phyloP scores from a whole-genome alignment of 2,113 vertebrate species.

The Pica pica region DNA sequence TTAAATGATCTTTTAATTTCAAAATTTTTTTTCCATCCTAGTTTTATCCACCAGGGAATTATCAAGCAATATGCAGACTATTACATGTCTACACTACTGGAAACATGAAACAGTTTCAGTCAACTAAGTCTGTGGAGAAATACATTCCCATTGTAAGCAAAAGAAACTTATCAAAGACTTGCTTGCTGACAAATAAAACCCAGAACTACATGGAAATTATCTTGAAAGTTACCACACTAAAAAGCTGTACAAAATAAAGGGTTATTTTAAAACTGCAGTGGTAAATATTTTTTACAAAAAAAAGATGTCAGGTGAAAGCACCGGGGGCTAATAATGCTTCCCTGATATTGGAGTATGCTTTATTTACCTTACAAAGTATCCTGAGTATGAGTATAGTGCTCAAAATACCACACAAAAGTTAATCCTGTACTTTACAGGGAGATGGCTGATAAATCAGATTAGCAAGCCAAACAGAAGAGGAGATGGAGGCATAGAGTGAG shows the following conservation, averaged over 20 bases:
- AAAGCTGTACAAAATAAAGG: neutral
- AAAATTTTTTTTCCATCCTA: neutral
- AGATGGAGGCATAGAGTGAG: neutral
- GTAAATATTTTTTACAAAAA: neutral
- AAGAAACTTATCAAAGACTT: neutral
- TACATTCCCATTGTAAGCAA: neutral
- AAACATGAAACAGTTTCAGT: neutral
- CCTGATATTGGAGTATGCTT: neutral
- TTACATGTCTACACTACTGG: neutral
- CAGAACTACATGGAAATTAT: neutral
- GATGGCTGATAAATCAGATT: neutral
- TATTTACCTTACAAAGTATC: neutral
- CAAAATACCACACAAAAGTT: neutral
- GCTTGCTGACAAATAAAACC: neutral
- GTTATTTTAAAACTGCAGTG: neutral
- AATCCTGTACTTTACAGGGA: neutral
- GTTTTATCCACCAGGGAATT: neutral
- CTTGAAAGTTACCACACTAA: neutral
- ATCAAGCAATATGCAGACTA: neutral
- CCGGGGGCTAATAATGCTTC: neutral
- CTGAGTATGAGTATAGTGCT: neutral
- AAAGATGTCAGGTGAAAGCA: neutral
- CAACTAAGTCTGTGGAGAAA: neutral
- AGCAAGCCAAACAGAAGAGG: neutral
- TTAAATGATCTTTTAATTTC: neutral